Conservation (phyloP, 2,888 invertebrate genomes). For the Caenorhabditis wallacei region DNA sequence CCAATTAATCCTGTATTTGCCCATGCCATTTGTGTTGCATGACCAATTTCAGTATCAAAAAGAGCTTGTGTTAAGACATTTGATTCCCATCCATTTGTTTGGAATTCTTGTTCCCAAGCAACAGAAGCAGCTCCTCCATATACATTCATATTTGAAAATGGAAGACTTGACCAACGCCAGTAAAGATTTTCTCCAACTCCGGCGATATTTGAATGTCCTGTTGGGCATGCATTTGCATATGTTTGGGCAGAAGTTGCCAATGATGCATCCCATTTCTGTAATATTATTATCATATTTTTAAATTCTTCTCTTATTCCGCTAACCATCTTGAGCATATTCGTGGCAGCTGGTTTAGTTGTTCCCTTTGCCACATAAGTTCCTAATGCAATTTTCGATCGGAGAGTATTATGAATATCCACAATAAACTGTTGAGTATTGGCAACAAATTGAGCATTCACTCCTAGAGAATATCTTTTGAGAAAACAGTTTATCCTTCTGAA, state of each 20-base stretch:
- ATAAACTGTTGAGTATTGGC: constrained; percentile 11
- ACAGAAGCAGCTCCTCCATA: constrained; percentile 48
- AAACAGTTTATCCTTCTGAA: background rate
- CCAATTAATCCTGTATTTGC: constrained; percentile 46
- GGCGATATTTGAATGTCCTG: constrained; percentile 30
- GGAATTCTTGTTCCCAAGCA: constrained; percentile 51
- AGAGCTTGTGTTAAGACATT: constrained; percentile 32
- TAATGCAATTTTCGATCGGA: constrained; percentile 37
- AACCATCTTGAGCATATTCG: constrained; percentile 44
- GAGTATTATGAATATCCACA: constrained; percentile 37
- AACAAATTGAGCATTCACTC: constrained; percentile 28
- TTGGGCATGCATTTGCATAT: constrained; percentile 43
- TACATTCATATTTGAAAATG: constrained; percentile 46
- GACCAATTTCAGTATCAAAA: constrained; percentile 55
- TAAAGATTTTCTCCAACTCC: constrained; percentile 57
- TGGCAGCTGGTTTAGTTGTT: constrained; percentile 16
- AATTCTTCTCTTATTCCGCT: background rate
- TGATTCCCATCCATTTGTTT: constrained; percentile 49
- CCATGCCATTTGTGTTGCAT: constrained; percentile 67
- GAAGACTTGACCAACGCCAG: constrained; percentile 35
- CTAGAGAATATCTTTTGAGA: background rate
- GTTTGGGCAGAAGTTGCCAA: constrained; percentile 46
- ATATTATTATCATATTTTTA: background rate
- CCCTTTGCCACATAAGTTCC: constrained; percentile 26
- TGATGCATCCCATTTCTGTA: constrained; percentile 50